These are phyloP conservation scores for Onychostoma macrolepis DNA, from an alignment of 2,113 vertebrate species.

Conservation along the genomic window DNA sequence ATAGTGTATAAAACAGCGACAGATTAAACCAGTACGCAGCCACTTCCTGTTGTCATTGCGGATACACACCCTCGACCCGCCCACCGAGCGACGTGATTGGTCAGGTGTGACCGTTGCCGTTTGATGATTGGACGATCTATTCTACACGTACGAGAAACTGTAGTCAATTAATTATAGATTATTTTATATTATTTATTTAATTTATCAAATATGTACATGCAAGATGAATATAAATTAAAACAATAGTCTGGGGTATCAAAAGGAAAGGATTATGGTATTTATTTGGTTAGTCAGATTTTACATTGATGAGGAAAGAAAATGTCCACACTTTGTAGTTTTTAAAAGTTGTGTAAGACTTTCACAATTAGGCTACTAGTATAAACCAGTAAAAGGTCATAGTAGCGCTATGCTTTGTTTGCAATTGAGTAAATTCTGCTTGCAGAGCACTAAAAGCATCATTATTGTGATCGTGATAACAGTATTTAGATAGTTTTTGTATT, in stretches of 20 bases:
- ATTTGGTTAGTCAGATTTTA: background rate
- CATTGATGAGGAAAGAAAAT: background rate
- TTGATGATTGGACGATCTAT: conserved; percentile 41
- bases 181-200: background rate
- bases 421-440: background rate
- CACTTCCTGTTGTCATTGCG: conserved; percentile 70
- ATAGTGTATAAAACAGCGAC: background rate
- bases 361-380: too few relatives aligned
- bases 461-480: background rate
- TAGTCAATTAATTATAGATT: background rate
- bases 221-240: background rate
- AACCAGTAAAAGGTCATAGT: background rate
- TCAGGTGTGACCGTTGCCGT: background rate
- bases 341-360: background rate
- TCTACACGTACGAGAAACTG: background rate
- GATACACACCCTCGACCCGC: conserved; percentile 29
- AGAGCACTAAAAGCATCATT: background rate
- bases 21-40: conserved; percentile 17
- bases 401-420: background rate
- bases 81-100: conserved; percentile 61
- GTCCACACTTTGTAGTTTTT: background rate
- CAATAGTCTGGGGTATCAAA: background rate
- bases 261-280: background rate
- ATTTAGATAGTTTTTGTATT: background rate
- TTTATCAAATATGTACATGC: background rate